Conservation (phyloP, 2,888 invertebrate species). For the Dryococelus australis region DNA sequence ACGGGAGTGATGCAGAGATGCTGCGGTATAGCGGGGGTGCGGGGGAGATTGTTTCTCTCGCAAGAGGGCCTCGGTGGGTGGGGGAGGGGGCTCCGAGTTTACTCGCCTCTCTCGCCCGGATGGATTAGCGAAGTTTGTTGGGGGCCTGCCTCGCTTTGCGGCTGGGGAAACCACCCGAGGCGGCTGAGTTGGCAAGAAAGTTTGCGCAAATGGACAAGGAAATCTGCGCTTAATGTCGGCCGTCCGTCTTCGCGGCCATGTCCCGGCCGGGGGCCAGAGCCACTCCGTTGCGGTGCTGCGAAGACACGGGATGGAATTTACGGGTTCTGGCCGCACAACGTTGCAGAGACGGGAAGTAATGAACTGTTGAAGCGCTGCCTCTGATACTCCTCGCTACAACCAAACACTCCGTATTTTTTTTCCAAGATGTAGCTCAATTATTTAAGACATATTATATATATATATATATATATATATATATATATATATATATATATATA, state of each 20-base stretch:
- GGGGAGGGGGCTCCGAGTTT: too few relatives aligned
- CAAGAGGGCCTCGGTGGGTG: too few relatives aligned
- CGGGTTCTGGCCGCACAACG: neutral
- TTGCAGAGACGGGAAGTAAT: neutral
- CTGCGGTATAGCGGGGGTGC: neutral
- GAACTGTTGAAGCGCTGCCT: neutral
- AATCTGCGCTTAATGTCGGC: conserved; percentile 29
- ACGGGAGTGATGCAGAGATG: too few relatives aligned
- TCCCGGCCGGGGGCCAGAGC: conserved; percentile 41
- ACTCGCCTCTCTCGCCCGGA: neutral
- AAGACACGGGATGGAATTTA: neutral
- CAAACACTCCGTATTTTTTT: too few relatives aligned
- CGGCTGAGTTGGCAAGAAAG: neutral
- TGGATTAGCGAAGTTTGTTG: neutral
- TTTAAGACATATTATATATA: too few relatives aligned
- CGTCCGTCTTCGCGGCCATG: neutral
- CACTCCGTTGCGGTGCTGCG: conserved; percentile 45
- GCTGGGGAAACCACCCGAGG: too few relatives aligned
- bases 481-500: too few relatives aligned
- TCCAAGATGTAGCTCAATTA: too few relatives aligned
- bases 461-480: too few relatives aligned
- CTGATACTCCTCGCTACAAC: neutral
- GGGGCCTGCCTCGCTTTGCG: neutral
- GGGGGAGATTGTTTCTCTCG: neutral
- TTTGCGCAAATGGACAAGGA: conserved; percentile 6